Evolutionary conservation across 1,140 invertebrate genomes (phyloP), one percentile per base, ranked within the genome.

Genomic region (Micrasema minimum): DNA sequence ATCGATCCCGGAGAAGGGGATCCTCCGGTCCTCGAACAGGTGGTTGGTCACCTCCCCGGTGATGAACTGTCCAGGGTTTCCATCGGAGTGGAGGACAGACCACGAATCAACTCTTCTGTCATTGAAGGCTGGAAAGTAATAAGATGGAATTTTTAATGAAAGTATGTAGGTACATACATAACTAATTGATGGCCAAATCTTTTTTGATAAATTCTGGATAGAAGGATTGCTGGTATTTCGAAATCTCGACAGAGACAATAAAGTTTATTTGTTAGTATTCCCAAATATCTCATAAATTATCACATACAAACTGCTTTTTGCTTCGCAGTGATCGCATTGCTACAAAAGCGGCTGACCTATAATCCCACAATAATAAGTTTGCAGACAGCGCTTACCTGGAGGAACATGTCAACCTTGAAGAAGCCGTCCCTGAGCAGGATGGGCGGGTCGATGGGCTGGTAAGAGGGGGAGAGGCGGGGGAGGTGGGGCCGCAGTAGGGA

Each of bases 31-130:
- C 81, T 97, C 95, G 78, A 97, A 97, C 16, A 99, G 81, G 82
- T 97, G 95, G 82, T 97, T 96, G 0, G 95, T 96, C 1, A 97
- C 93, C 86, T 96, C 95, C 0, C 93, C 94, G 0, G 95, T 96
- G 68, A 98, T 93, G 77, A 96, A 96, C 78, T 96, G 94, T 97
- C 96, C n/a, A 96, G 81, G 0, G 91, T 94, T 80, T 98, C 96
- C 90, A 97, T 96, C 0, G 95, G 93, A 0, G 93, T 96, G 0
- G 92, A 91, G 0, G 95, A 88, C 7, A 98, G 81, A 46, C 96
- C 96, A 48, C 96, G 89, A 16, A 93, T 87, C 51, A 98, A 88
- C 77, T 96, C 93, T 79, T 97, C 95, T 10, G 94, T 87, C 86
- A 95, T 91, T 18, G 89, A 87, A n/a, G 88, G 89, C 81, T 91